phyloP scores from a whole-genome alignment of 2,888 invertebrate species.

The Meloe dianella region DNA sequence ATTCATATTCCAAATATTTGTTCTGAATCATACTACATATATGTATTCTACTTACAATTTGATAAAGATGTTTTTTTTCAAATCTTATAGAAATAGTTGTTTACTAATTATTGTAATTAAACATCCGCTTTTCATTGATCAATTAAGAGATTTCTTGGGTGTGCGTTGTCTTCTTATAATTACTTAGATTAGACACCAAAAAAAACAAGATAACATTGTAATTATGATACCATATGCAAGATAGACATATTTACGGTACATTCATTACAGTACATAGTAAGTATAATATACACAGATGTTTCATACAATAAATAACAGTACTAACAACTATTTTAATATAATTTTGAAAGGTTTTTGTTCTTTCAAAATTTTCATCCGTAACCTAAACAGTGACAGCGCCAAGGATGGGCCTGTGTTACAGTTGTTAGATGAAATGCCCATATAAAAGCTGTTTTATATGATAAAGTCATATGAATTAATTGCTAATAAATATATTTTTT shows the following conservation, averaged over 20 bases:
- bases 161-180: background rate
- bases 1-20: conserved; percentile 22
- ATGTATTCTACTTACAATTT: too few relatives aligned
- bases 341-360: too few relatives aligned
- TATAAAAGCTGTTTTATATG: too few relatives aligned
- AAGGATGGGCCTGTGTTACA: too few relatives aligned
- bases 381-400: too few relatives aligned
- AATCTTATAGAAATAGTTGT: background rate
- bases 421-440: too few relatives aligned
- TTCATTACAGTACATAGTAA: background rate
- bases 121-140: background rate
- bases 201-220: background rate
- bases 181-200: background rate
- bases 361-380: too few relatives aligned
- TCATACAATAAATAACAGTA: background rate
- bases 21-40: background rate
- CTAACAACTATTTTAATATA: too few relatives aligned
- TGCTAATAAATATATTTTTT: too few relatives aligned
- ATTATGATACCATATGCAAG: background rate
- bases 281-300: background rate
- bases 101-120: background rate
- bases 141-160: background rate
- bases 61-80: too few relatives aligned
- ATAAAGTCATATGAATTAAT: too few relatives aligned
- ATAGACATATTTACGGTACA: background rate